A percentile compares a stretch with the other conserved stretches of the same genome.
phyloP scores from a whole-genome alignment of 2,113 vertebrate genomes.

The Proteles cristata region DNA sequence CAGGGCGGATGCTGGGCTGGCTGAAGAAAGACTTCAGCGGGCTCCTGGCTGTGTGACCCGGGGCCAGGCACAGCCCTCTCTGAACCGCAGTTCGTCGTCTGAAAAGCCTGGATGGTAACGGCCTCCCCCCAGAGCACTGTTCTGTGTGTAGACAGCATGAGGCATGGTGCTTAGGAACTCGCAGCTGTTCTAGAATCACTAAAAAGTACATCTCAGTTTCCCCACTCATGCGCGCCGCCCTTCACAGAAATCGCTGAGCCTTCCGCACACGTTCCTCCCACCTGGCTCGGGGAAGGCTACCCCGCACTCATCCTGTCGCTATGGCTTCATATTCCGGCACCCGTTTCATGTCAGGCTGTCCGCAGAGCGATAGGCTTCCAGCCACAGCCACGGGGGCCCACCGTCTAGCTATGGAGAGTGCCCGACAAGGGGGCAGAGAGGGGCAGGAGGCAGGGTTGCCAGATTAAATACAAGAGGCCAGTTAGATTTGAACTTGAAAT shows the following conservation, averaged over 20 bases:
- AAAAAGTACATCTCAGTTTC: neutral
- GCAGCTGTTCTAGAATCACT: neutral
- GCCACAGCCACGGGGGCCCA: neutral
- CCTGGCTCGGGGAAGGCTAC: neutral
- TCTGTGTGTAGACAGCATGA: neutral
- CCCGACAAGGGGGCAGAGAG: neutral
- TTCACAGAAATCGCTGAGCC: neutral
- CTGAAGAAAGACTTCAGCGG: neutral
- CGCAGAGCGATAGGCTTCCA: neutral
- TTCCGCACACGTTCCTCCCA: rapidly evolving
- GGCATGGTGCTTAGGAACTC: neutral
- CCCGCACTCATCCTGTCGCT: rapidly evolving
- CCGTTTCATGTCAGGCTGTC: neutral
- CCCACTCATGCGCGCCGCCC: neutral
- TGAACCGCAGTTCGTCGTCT: neutral
- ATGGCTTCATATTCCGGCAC: neutral
- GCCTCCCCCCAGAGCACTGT: neutral
- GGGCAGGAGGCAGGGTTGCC: neutral
- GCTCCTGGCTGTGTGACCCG: neutral
- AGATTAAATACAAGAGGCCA: neutral
- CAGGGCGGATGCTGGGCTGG: rapidly evolving
- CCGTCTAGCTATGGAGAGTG: rapidly evolving
- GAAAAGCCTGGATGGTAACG: neutral
- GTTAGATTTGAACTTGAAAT: neutral
- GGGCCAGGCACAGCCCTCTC: neutral